Base-by-base conservation (phyloP, 2,888 invertebrate species). In the Listrodromus nycthemerus region DNA sequence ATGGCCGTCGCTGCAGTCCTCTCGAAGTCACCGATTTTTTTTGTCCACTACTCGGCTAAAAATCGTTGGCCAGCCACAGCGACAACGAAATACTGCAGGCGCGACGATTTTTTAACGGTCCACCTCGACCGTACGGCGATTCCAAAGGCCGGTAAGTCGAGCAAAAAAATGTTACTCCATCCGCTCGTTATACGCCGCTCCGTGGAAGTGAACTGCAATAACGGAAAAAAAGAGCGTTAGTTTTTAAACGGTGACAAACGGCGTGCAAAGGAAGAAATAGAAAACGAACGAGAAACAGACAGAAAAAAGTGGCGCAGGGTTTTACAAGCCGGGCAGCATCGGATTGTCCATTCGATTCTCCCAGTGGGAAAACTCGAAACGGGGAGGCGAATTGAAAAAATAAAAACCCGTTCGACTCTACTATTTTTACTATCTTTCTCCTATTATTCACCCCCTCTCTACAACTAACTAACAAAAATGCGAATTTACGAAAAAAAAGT, bases 21-120 rank as follows among this genome's bases (percentile, higher is more conserved):
- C 24, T 75, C 50, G 50, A 58, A 81, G 55, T 78, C n/a, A 73
- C 61, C 63, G 21, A 73, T 55, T 52, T 55, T 70, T 70, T 70
- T 80, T 55, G 52, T 24, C 48, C 1, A 65, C 19, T n/a, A 6
- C 45, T 6, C 48, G 21, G 37, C 70, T 30, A 71, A 55, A 66
- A 55, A 76, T 37, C 66, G 52, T 41, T 13, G 37, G 27, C 6
- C 66, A 7, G 27, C 30, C 7, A 16, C 52, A 52, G 16, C 50
- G 41, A 27, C 45, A 13, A 67, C 71, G 48, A 66, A 84, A 78
- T 75, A 65, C 67, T 66, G 78, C 80, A 74, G 76, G 30, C 33
- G 52, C 74, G 71, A 73, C 69, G 55, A 84, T 81, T 84, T 84
- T 84, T 84, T 75, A 81, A 81, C 84, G 81, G 81, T 70, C 13